Evolutionary conservation across 1,140 invertebrate genomes (phyloP), one percentile per base, ranked within the genome.

Genomic region (Atta texana): DNA sequence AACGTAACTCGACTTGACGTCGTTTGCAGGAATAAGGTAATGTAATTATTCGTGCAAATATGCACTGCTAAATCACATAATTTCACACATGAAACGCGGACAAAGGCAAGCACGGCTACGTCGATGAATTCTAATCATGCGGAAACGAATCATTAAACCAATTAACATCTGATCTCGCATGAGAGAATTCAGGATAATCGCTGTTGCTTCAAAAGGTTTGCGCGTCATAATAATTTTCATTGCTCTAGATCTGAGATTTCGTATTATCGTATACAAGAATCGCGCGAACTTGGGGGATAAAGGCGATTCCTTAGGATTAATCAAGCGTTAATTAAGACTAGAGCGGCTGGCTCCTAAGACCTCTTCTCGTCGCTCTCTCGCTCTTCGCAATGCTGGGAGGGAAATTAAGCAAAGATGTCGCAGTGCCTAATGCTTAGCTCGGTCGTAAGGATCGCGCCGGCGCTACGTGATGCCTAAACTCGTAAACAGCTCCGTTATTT

Each of bases 391-490:
- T 91, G 57, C 61, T 74, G 51, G 61, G 75, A 71, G 90, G 88
- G 89, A 84, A 89, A 93, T 93, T 93, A 93, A 92, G 91, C 89
- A 93, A 93, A 93, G 92, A 92, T 93, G 92, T 92, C 88, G 92
- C 92, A 91, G 91, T 16, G 88, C 53, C 80, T 89, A 91, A 91
- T 89, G 91, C 64, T 49, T 49, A 71, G 68, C 59, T 90, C 59
- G 86, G 76, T 63, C 86, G 84, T 82, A 80, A 85, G 87, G 87
- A 88, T 88, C 61, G 68, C 85, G 85, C 53, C 51, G 28, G 59
- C 82, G 63, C 66, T 78, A 77, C 75, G 80, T 87, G 77, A 88
- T 71, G 85, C 80, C 24, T 57, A 77, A 69, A 91, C 91, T 92
- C 91, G 91, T 92, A 92, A 92, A 92, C 91, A 91, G 84, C 87